These are phyloP conservation scores for Drosophila leonis DNA, from an alignment of 2,888 invertebrate species.

Conservation along the genomic window DNA sequence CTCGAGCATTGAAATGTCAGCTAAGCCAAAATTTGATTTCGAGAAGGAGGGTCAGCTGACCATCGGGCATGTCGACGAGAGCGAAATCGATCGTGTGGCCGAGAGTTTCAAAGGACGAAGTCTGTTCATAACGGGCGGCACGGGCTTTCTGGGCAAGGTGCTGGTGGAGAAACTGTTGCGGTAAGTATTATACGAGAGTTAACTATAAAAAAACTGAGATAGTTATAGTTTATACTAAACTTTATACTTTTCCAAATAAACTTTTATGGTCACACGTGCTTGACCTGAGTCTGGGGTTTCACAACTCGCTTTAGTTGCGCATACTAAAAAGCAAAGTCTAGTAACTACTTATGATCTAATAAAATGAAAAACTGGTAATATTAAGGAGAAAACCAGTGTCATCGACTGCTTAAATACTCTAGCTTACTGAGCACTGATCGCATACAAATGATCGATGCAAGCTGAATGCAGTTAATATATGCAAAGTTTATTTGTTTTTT, in stretches of 20 bases:
- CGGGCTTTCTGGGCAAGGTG: conserved; percentile 86
- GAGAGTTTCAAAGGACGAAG: conserved; percentile 82
- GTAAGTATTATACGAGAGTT: conserved; percentile 58
- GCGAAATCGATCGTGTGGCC: conserved; percentile 84
- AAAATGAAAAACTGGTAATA: neutral
- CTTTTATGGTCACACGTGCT: neutral
- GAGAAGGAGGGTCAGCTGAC: conserved; percentile 75
- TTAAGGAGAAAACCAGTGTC: neutral
- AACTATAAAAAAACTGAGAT: neutral
- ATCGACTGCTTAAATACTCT: neutral
- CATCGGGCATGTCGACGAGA: conserved; percentile 71
- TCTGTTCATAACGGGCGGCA: conserved; percentile 85
- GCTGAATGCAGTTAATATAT: neutral
- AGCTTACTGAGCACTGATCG: neutral
- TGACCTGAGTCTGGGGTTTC: neutral
- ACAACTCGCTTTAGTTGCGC: neutral
- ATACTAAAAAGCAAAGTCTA: neutral
- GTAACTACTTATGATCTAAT: conserved; percentile 5
- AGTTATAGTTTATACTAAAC: too few species aligned
- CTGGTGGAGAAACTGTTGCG: conserved; percentile 85
- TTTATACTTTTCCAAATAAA: too few species aligned
- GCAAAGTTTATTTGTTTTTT: neutral
- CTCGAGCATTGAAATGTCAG: conserved; percentile 61
- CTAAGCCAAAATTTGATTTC: conserved; percentile 81
- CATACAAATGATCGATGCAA: neutral